Evolutionary conservation across 92 coral and sea anemone genomes (phyloP), one percentile per base, ranked within the genome.

Genomic region (Scolanthus callimorphus): DNA sequence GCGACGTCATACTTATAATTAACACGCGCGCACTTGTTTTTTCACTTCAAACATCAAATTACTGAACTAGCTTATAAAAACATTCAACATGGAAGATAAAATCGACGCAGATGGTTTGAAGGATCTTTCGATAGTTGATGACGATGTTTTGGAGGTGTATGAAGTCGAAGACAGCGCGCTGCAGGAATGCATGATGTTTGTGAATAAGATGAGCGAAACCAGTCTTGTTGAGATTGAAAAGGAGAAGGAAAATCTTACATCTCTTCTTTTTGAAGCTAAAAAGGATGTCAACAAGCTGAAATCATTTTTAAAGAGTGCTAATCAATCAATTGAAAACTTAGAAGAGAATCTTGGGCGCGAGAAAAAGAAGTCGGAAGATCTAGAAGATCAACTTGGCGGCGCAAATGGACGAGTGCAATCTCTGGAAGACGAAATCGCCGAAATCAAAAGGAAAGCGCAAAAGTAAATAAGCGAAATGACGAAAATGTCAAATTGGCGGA

Each of bases 111-210:
- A 63, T 6, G 25, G 47, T 11, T 21, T 19, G n/a, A 82, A 70
- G 53, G 94, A 92, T 27, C 77, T 92, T 65, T 78, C 98, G 0
- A 92, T 92, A 39, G 79, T 88, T 58, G 98, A 88, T 17, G 87
- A 92, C 57, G 84, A 86, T 20, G 96, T 92, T 25, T 60, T 92
- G 20, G 90, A 92, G 54, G 98, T 92, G 29, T 77, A 79, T 29
- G 98, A 92, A 49, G 80, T 88, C 25, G 82, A 92, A 20, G 98
- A 92, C 15, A 68, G 73, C 24, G 94, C 98, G 4, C 34, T 88
- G 39, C 90, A 92, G 30, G 98, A 92, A 56, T 88, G 98, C 34
- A 88, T 92, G 90, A 92, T 92, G 98, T 81, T 92, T 55, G 98
- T 92, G 23, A 88, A 92, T 67, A 92, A 92, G 62, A 49, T 92